phyloP scores from a whole-genome alignment of 1,140 invertebrate species.

The Lordiphosa clarofinis region DNA sequence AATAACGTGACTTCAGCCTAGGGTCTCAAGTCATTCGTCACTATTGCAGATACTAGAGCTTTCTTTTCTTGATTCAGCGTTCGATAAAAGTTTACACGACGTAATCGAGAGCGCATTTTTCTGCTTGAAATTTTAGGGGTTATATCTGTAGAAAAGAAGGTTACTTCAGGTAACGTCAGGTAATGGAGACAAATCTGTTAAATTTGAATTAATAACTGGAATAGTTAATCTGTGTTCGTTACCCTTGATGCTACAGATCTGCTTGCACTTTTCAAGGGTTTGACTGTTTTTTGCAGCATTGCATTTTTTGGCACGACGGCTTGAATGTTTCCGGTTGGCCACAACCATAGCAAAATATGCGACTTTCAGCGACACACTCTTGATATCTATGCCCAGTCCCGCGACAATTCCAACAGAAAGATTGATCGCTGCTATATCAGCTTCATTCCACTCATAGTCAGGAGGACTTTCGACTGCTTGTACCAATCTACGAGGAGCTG shows the following conservation, averaged over 20 bases:
- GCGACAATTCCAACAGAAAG: conserved; percentile 6
- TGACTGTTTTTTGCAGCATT: background rate
- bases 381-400: conserved; percentile 1
- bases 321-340: background rate
- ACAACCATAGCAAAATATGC: conserved; percentile 8
- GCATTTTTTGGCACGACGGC: conserved; percentile 1
- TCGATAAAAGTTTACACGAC: background rate
- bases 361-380: conserved; percentile 3
- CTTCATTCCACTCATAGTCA: conserved; percentile 1
- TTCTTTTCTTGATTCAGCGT: conserved; percentile 1
- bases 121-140: background rate
- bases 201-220: background rate
- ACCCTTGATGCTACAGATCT: no score
- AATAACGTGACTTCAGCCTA: conserved; percentile 6
- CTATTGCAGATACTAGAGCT: background rate
- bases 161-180: background rate
- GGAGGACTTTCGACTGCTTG: conserved; percentile 1
- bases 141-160: background rate
- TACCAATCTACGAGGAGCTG: conserved; percentile 2
- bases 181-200: conserved; percentile 1
- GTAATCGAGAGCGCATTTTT: background rate
- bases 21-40: background rate
- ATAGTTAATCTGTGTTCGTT: conserved; percentile 6
- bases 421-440: conserved; percentile 2
- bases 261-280: no score